These are phyloP conservation scores for Sus cebifrons DNA, from an alignment of 2,797 vertebrate species.

Conservation along the genomic window DNA sequence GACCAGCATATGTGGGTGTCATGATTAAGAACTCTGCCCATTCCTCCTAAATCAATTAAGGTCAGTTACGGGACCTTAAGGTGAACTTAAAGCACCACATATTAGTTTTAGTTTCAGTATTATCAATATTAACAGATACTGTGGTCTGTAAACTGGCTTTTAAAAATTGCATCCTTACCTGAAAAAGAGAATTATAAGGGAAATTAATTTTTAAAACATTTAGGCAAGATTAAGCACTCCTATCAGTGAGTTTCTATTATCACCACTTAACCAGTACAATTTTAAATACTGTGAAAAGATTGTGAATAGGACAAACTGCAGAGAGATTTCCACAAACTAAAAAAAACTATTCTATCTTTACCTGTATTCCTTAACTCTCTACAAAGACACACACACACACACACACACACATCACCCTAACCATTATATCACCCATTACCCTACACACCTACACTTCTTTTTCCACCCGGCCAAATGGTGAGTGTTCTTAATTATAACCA, in stretches of 20 bases:
- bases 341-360: neutral
- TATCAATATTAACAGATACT: conserved; percentile 39
- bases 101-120: conserved; percentile 75
- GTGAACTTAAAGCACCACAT: neutral
- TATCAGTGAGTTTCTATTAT: neutral
- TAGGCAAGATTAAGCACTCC: neutral
- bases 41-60: conserved; percentile 29
- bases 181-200: conserved; percentile 1
- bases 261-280: neutral
- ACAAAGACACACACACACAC: neutral
- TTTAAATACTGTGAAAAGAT: conserved; percentile 24
- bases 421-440: neutral
- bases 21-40: neutral
- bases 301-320: neutral
- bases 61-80: neutral
- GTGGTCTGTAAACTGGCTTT: conserved; percentile 25
- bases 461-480: neutral
- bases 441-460: neutral
- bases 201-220: neutral
- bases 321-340: neutral
- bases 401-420: neutral
- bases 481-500: neutral
- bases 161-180: conserved; percentile 5
- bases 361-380: neutral
- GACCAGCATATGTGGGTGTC: neutral